phyloP scores from a whole-genome alignment of 2,888 invertebrate genomes.

The Hoplodrina blanda region DNA sequence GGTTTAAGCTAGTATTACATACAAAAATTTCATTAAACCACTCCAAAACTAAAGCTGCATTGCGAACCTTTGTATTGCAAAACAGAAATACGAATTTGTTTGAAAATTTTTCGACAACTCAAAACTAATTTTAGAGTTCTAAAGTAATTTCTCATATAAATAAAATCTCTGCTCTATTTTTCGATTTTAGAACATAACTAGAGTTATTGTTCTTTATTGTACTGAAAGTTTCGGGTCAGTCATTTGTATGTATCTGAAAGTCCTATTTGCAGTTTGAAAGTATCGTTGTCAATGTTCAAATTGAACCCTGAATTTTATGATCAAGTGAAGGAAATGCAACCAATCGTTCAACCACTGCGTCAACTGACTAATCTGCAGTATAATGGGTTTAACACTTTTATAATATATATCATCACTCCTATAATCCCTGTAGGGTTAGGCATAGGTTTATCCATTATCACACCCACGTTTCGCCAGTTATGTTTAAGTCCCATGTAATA shows the following conservation, averaged over 20 bases:
- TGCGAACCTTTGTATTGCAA: slow-evolving; percentile 19
- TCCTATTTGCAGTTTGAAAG: slow-evolving; percentile 1
- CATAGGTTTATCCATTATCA: no score
- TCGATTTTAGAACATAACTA: slow-evolving; percentile 1
- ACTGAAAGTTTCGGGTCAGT: slow-evolving; percentile 8
- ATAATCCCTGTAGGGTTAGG: no score
- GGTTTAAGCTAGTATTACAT: no score
- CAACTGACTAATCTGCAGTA: no score
- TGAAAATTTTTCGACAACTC: slow-evolving; percentile 39
- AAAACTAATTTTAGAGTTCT: slow-evolving; percentile 49
- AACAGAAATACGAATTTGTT: slow-evolving; percentile 21
- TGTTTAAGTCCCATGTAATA: no score
- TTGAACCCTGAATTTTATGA: background rate
- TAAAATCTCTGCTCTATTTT: slow-evolving; percentile 24
- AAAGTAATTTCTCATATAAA: slow-evolving; percentile 42
- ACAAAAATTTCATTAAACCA: slow-evolving; percentile 9
- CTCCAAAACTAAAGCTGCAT: slow-evolving; percentile 25
- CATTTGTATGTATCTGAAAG: background rate
- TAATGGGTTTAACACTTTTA: no score
- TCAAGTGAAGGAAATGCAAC: background rate
- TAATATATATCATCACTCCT: no score
- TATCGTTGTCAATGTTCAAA: slow-evolving; percentile 1
- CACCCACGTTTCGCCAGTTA: no score
- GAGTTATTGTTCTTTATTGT: background rate
- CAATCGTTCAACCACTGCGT: no score